Conservation (phyloP, 2,888 invertebrate genomes). For the Acanthosepion pharaonis region DNA sequence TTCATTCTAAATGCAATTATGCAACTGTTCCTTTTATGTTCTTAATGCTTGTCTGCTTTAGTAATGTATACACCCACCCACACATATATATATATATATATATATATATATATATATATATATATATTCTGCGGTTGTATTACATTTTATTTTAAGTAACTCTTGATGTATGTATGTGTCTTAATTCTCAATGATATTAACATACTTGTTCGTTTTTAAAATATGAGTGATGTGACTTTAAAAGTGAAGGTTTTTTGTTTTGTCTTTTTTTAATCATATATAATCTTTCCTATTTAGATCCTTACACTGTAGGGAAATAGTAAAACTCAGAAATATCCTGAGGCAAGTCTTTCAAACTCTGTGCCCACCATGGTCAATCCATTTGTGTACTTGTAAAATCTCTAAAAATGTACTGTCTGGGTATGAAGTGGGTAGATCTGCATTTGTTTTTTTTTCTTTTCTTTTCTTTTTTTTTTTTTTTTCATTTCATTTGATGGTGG, state of each 20-base stretch:
- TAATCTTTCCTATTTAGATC: not conserved
- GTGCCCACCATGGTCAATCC: no score
- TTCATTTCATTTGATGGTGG: not conserved
- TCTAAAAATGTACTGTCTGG: no score
- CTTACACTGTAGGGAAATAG: not conserved
- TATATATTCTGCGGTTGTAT: not conserved
- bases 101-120: not conserved
- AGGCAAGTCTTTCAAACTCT: no score
- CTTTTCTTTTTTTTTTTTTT: not conserved
- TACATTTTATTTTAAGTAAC: not conserved
- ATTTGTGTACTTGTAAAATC: no score
- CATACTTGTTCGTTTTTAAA: no score
- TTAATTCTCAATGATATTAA: not conserved
- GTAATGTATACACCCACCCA: not conserved
- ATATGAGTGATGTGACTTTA: not conserved
- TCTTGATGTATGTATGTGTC: not conserved
- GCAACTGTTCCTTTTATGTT: not conserved
- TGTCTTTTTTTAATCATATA: no score
- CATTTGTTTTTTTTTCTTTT: not conserved
- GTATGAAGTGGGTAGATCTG: no score
- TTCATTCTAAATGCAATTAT: not conserved
- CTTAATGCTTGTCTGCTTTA: not conserved
- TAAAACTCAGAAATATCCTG: not conserved
- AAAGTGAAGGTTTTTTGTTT: not conserved
- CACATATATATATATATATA: not conserved